Conservation (phyloP, 2,888 invertebrate genomes). For the Pimpla rufipes region DNA sequence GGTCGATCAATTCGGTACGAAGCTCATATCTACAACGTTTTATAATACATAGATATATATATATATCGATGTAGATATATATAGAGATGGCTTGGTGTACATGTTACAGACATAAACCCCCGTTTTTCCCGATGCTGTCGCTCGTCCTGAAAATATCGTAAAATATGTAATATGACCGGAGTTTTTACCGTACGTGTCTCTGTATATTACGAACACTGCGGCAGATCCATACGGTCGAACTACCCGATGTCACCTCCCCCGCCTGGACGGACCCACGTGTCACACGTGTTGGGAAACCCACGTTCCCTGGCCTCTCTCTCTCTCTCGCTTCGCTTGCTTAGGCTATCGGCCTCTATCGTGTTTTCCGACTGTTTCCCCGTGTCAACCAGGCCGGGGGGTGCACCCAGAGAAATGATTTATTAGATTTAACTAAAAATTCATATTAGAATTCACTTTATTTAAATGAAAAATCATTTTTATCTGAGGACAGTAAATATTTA, state of each 20-base stretch:
- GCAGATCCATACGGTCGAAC: not conserved
- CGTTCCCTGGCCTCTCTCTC: not conserved
- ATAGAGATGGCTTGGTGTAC: not conserved
- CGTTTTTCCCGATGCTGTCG: slow-evolving; percentile 30
- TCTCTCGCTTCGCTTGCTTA: not conserved
- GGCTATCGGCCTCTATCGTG: slow-evolving; percentile 27
- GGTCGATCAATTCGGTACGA: slow-evolving; percentile 31
- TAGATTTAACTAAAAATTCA: too few species aligned
- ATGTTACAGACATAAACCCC: not conserved
- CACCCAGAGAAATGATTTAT: too few species aligned
- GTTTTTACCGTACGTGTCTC: slow-evolving; percentile 47
- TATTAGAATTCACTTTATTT: too few species aligned
- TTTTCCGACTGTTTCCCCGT: slow-evolving; percentile 12
- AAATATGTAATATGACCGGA: slow-evolving; percentile 64
- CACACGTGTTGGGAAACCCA: not conserved
- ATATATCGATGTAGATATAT: not conserved
- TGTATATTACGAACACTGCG: slow-evolving; percentile 1
- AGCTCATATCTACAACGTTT: not conserved
- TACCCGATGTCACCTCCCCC: slow-evolving; percentile 11
- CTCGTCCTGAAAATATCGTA: slow-evolving; percentile 59
- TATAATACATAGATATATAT: not conserved
- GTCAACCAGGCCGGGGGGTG: slow-evolving; percentile 12
- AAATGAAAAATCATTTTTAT: too few species aligned
- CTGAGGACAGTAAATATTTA: too few species aligned
- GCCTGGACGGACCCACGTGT: slow-evolving; percentile 23